phyloP scores from a whole-genome alignment of 2,113 vertebrate genomes.

The Sorex fumeus region DNA sequence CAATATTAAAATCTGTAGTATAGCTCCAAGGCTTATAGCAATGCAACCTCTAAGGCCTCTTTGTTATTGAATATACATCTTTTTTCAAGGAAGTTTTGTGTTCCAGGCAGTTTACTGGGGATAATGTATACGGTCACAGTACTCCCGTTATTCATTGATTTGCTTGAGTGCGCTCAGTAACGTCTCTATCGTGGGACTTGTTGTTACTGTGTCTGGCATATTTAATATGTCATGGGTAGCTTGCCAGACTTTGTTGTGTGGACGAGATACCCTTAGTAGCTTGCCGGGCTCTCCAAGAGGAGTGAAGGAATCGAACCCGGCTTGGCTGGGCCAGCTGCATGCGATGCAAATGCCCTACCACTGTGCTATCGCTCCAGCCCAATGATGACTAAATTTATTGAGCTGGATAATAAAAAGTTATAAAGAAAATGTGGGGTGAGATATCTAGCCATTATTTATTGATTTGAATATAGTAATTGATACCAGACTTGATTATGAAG shows the following conservation, averaged over 20 bases:
- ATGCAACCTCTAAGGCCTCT: not conserved
- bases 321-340: too few species aligned
- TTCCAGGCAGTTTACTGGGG: not conserved
- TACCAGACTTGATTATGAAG: not conserved
- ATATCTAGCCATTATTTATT: not conserved
- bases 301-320: too few species aligned
- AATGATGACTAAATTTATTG: not conserved
- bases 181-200: too few species aligned
- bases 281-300: too few species aligned
- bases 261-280: too few species aligned
- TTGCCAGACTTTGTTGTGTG: too few species aligned
- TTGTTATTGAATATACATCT: not conserved
- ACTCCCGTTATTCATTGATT: too few species aligned
- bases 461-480: slow-evolving; percentile 13
- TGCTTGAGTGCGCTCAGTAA: too few species aligned
- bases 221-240: too few species aligned
- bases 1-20: not conserved
- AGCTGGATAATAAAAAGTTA: not conserved
- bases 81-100: not conserved
- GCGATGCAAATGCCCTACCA: too few species aligned
- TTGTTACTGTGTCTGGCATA: too few species aligned
- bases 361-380: too few species aligned
- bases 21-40: not conserved
- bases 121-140: not conserved
- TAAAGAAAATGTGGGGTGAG: not conserved